phyloP scores from a whole-genome alignment of 2,113 vertebrate species.

The Aegithalos caudatus region DNA sequence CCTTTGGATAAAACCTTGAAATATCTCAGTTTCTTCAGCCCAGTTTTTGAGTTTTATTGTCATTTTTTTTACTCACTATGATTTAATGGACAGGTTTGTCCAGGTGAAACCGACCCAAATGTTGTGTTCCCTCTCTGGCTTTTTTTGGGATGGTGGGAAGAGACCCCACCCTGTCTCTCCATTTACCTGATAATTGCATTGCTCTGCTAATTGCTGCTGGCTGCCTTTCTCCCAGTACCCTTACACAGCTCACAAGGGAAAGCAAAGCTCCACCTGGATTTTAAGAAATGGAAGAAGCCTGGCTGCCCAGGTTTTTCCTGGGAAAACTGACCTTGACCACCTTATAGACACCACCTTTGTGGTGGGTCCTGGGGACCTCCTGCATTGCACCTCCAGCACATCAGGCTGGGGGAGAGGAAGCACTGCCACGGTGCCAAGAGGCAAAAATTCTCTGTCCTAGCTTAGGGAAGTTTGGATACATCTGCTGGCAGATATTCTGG shows the following conservation, averaged over 20 bases:
- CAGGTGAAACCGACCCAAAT: rapidly evolving
- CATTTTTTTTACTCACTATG: neutral
- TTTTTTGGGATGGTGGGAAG: neutral
- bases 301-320: neutral
- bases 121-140: neutral
- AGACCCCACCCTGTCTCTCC: neutral
- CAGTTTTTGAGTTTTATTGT: neutral
- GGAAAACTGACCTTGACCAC: neutral
- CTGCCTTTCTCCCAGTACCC: neutral
- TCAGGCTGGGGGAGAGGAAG: neutral
- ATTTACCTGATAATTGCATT: neutral
- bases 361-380: neutral
- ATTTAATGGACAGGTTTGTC: neutral
- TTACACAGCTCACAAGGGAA: neutral
- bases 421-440: rapidly evolving
- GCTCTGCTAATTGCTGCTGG: neutral
- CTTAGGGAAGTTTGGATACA: neutral
- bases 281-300: neutral
- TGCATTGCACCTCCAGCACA: neutral
- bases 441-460: neutral
- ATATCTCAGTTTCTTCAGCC: neutral
- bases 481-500: too few species aligned
- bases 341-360: rapidly evolving
- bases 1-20: neutral
- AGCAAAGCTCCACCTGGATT: neutral